Base-by-base conservation (phyloP, 2,888 invertebrate species). In the Hartigia nigra region DNA sequence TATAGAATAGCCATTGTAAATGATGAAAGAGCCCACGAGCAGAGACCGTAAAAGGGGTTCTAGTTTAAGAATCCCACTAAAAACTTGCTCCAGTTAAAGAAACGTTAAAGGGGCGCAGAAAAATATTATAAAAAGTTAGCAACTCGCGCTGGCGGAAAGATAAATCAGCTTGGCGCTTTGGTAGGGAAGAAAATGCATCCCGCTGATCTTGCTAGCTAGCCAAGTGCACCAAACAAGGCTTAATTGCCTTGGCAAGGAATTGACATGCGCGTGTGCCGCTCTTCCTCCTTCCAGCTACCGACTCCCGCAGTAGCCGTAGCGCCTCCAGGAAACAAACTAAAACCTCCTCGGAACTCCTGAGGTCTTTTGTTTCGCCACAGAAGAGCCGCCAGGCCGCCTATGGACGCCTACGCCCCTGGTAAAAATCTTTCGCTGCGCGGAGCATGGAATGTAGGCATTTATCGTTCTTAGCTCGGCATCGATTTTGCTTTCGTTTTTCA, bases 81-180 rank as follows among this genome's bases (percentile, higher is more conserved):
- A 75, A 75, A 75, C 75, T 36, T 37, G 75, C 34, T 75, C 75
- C 75, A 75, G 75, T 75, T 75, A 36, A 37, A 31, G 75, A 31
- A 36, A 5, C 75, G 36, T 23, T 11, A 37, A 75, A 31, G 31
- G 74, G 69, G 31, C 39, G 39, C 36, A 76, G 39, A 74, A 70
- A 36, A n/a, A 31, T 35, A 14, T 55, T 70, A 12, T 3, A 82
- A 82, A 82, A 83, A 77, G 77, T 75, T 79, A 69, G 78, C 81
- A 32, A 31, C 81, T 79, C 77, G 69, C 74, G 79, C 77, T 74
- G 82, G 81, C 12, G 75, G 84, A 86, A 84, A 88, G 86, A 89
- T 89, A 89, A 89, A 89, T 89, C 88, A 88, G 84, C 85, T 84
- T 83, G 84, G 87, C 85, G 87, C 86, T 87, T 87, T 83, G 85